Conservation (phyloP, 2,888 invertebrate genomes). For the Oscheius sp. region DNA sequence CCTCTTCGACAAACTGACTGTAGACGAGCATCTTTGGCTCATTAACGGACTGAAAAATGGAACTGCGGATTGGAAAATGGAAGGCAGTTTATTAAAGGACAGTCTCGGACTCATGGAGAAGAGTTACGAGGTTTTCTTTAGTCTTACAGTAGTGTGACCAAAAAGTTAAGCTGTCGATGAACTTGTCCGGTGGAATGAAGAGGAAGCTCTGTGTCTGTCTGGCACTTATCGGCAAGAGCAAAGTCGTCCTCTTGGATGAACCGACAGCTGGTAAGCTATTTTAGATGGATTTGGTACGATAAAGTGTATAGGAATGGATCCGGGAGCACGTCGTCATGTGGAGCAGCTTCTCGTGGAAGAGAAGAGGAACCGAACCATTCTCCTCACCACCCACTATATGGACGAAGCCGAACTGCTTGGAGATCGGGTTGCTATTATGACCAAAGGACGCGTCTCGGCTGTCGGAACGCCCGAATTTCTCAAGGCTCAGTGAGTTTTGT, state of each 20-base stretch:
- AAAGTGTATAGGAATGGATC: slow-evolving; percentile 42
- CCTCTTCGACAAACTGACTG: slow-evolving; percentile 66
- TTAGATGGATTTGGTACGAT: slow-evolving; percentile 50
- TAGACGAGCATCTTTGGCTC: slow-evolving; percentile 67
- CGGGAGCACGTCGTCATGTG: slow-evolving; percentile 45
- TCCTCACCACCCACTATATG: slow-evolving; percentile 72
- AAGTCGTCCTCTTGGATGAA: slow-evolving; percentile 67
- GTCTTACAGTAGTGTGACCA: not conserved
- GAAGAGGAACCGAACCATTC: slow-evolving; percentile 56
- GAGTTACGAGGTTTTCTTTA: slow-evolving; percentile 7
- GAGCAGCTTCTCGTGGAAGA: slow-evolving; percentile 37
- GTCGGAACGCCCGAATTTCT: slow-evolving; percentile 62
- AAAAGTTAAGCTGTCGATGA: slow-evolving; percentile 44
- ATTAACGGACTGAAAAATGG: slow-evolving; percentile 64
- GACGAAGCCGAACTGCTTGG: slow-evolving; percentile 71
- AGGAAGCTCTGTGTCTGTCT: slow-evolving; percentile 69
- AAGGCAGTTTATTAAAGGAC: slow-evolving; percentile 20
- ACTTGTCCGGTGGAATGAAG: slow-evolving; percentile 70
- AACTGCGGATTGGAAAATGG: slow-evolving; percentile 29
- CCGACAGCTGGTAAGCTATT: slow-evolving; percentile 64
- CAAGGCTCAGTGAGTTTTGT: slow-evolving; percentile 41
- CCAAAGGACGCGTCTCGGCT: slow-evolving; percentile 62
- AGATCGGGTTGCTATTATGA: slow-evolving; percentile 68
- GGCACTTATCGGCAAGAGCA: slow-evolving; percentile 64
- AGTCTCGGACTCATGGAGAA: slow-evolving; percentile 33